Base-by-base conservation (phyloP, 2,888 invertebrate genomes). In the Maniola hyperantus region DNA sequence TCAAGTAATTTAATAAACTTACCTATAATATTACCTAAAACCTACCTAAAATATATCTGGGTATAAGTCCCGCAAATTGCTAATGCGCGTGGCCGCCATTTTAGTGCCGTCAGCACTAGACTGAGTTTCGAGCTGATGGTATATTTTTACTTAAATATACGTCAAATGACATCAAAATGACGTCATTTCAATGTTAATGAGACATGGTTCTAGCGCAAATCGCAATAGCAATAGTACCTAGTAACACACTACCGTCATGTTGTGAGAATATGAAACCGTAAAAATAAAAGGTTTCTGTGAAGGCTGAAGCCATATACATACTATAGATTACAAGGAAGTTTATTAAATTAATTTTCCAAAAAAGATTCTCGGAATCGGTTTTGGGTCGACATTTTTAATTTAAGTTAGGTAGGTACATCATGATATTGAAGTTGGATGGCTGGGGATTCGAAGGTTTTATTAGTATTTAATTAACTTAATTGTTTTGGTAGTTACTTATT, bases 261-360 rank as follows among this genome's bases (percentile, higher is more conserved):
- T 26, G 26, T 2, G 26, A 26, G 4, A 50, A 20, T 50, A 55
- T 50, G 51, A 65, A 61, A 64, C 53, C 68, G 18, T 42, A 20
- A 57, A 59, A 62, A 33, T 57, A 61, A 48, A 65, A 39, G 67
- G 67, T 59, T 70, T 67, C 67, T 42, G 44, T 42, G 67, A 70
- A 70, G 50, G 67, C 69, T 42, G 67, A 70, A 70, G 50, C 69
- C 69, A 15, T 26, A 26, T 26, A 26, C 26, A 26, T 26, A 26
- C 26, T 42, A 46, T 34, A 36, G 57, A 58, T 48, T 63, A 70
- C 67, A 67, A 26, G 59, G 36, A 54, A 26, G 58, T 58, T 65
- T 62, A 65, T 62, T 66, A 63, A 67, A 65, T 67, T 51, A 42
- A 61, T 67, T 62, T 64, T 11, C 50, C 48, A 10, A 42, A 39